Evolutionary conservation across 2,113 vertebrate species (phyloP).

Genomic region (Coptodon rendalli): DNA sequence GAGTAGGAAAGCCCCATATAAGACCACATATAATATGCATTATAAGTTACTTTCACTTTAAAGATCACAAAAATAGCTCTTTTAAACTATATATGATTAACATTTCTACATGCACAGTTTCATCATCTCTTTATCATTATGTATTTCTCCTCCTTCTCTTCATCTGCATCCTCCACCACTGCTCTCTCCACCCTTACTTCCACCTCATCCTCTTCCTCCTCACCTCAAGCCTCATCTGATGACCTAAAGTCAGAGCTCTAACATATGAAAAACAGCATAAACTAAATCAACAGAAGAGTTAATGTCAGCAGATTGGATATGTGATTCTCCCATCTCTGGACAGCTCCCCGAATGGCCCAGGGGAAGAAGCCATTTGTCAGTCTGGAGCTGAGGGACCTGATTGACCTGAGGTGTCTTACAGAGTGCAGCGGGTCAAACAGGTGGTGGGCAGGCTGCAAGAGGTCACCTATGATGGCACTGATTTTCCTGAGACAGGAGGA

Average conservation of each 20-base stretch:
- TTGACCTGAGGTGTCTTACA: background rate
- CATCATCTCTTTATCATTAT: accelerated
- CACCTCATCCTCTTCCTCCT: background rate
- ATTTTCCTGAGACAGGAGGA: background rate
- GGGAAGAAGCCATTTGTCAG: accelerated
- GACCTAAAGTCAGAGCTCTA: background rate
- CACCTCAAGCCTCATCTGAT: background rate
- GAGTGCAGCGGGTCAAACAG: background rate
- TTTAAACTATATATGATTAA: background rate
- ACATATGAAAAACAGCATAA: background rate
- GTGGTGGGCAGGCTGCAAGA: background rate
- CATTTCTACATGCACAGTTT: background rate
- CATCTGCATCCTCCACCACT: background rate
- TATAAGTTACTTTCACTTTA: background rate
- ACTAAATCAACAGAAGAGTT: background rate
- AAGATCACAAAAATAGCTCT: background rate
- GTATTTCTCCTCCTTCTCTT: background rate
- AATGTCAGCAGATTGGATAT: background rate
- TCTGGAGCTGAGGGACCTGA: background rate
- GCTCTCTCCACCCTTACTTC: background rate
- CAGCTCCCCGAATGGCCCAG: background rate
- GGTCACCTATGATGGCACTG: background rate
- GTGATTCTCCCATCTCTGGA: background rate
- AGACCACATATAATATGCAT: background rate
- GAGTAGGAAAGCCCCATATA: accelerated